Evolutionary conservation across 2,113 vertebrate species (phyloP).

Genomic region (Salvelinus namaycush): DNA sequence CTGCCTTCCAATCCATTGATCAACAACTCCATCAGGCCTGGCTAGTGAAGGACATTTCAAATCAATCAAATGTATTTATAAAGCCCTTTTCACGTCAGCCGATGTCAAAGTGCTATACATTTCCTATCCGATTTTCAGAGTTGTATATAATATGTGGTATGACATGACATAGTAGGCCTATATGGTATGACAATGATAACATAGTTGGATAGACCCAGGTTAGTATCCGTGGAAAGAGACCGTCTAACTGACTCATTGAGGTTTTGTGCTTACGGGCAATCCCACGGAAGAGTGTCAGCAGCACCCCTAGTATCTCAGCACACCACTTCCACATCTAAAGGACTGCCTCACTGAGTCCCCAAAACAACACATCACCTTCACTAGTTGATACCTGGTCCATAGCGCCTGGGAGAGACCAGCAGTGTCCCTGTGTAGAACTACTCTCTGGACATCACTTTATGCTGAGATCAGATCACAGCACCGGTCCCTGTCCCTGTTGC

Average conservation of each 20-base stretch:
- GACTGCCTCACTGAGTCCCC: neutral
- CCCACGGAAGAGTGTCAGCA: slow-evolving; percentile 41
- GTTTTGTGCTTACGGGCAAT: slow-evolving; percentile 44
- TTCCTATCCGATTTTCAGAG: too few species aligned
- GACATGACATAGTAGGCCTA: too few species aligned
- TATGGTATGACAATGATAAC: neutral
- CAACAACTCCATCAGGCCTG: too few species aligned
- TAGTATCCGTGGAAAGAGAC: slow-evolving; percentile 11
- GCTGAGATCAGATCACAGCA: neutral
- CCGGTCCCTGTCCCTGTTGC: neutral
- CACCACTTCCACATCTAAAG: too few species aligned
- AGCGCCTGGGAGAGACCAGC: neutral
- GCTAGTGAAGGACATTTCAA: too few species aligned
- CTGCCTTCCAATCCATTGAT: too few species aligned
- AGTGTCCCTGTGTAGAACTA: neutral
- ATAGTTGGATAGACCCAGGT: too few species aligned
- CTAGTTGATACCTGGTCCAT: neutral
- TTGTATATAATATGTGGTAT: too few species aligned
- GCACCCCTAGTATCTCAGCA: neutral
- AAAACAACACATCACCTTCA: neutral
- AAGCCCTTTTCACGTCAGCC: too few species aligned
- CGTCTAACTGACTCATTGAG: slow-evolving; percentile 57
- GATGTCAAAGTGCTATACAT: too few species aligned
- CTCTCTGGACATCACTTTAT: neutral
- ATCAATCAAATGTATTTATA: too few species aligned